phyloP scores from a whole-genome alignment of 2,113 vertebrate species.

The Cynopterus brachyotis region DNA sequence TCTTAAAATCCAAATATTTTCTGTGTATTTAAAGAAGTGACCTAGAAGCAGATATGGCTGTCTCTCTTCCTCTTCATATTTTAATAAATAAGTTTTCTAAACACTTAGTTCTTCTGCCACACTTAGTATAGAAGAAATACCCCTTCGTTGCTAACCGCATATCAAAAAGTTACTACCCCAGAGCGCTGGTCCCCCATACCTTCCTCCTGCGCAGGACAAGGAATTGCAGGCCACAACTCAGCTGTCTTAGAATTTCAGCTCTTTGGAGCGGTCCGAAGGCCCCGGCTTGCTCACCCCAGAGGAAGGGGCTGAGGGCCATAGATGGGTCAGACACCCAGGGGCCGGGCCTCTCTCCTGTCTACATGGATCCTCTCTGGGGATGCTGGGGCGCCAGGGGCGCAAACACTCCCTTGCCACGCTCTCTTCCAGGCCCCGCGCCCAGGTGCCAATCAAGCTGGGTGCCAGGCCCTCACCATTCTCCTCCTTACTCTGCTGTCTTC shows the following conservation, averaged over 20 bases:
- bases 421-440: not conserved
- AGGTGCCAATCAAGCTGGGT: rapidly evolving
- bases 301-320: not conserved
- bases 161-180: not conserved
- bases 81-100: not conserved
- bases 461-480: rapidly evolving
- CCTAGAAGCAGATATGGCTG: not conserved
- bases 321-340: rapidly evolving
- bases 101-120: not conserved
- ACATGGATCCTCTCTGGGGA: rapidly evolving
- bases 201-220: not conserved
- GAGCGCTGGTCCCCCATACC: not conserved
- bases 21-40: not conserved
- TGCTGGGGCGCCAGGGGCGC: too few species aligned
- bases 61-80: not conserved
- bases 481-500: rapidly evolving
- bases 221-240: not conserved
- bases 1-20: not conserved
- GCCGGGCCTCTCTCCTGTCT: not conserved
- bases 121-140: not conserved
- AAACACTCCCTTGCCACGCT: not conserved
- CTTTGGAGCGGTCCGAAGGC: rapidly evolving
- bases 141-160: not conserved
- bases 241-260: not conserved
- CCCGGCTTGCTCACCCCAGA: not conserved